Conservation (phyloP, 92 coral and sea anemone species). For the Parazoanthus swiftii region DNA sequence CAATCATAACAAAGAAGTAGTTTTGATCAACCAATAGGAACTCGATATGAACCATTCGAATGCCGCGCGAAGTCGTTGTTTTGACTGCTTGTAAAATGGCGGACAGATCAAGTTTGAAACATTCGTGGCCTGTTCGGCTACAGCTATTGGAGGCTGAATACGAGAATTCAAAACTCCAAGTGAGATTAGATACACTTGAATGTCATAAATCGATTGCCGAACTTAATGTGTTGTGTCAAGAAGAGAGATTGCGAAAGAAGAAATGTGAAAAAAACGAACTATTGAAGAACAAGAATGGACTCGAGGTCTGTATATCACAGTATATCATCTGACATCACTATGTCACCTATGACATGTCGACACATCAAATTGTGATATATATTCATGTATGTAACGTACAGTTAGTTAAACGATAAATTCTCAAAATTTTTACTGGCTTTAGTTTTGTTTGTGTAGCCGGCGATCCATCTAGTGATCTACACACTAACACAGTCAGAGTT, state of each 20-base stretch:
- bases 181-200: constrained; percentile 72
- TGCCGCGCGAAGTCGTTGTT: constrained; percentile 26
- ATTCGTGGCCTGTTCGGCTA: constrained; percentile 65
- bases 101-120: constrained; percentile 35
- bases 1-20: neutral
- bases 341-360: neutral
- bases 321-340: no score
- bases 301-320: constrained; percentile 11
- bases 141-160: constrained; percentile 78
- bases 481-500: no score
- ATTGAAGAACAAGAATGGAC: neutral
- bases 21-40: constrained; percentile 42
- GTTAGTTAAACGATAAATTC: no score
- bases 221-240: constrained; percentile 60
- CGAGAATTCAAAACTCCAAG: constrained; percentile 72
- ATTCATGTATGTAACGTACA: no score
- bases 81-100: constrained; percentile 60
- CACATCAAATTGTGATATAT: no score
- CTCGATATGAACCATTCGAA: constrained; percentile 40
- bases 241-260: constrained; percentile 62
- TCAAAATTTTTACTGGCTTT: no score
- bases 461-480: no score
- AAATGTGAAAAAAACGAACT: constrained; percentile 44
- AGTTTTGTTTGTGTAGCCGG: no score
- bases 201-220: constrained; percentile 73